Base-by-base conservation (phyloP, 2,888 invertebrate species). In the Crossocerus cetratus region DNA sequence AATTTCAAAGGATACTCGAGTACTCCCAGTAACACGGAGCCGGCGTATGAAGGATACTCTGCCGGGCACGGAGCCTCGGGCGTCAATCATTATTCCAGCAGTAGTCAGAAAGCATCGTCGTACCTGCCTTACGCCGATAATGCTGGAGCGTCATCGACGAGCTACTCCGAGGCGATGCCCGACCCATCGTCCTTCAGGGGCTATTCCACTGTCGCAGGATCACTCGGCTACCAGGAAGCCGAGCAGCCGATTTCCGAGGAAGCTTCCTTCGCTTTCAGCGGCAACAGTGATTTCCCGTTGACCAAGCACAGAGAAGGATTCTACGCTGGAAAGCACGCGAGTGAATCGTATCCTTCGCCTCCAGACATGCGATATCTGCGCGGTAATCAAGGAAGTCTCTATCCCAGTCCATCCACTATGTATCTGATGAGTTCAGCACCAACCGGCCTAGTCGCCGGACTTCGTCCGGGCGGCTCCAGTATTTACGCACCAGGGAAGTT, bases 1-100 rank as follows among this genome's bases (percentile, higher is more conserved):
- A 63, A 32, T 49, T 79, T 78, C 76, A 84, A 73, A 32, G 80
- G 67, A 63, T 83, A 70, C 53, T 65, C 69, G 57, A 77, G 58
- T 64, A 74, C 62, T 61, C 80, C 62, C 44, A 77, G 44, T 59
- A 83, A 77, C 57, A 77, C 57, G 3, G 83, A 81, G 8, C 54
- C 70, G 3, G 20, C 22, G 0, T 79, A 77, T 11, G 70, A 67
- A 5, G 43, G 74, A 11, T 84, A 80, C 58, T 59, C 77, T 2
- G 72, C 76, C 14, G 74, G 70, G 55, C 75, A 77, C 4, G 54
- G 61, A 3, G 69, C 60, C 2, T 61, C 77, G 2, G 73, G 73
- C 20, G 63, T 76, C 56, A 69, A n/a, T n/a, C 75, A 74, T 3
- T 72, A 65, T 20, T 13, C 75, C 14, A 43, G 16, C 22, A 58